These are phyloP conservation scores for Crenuchus spilurus DNA, from an alignment of 2,797 vertebrate species.

Conservation along the genomic window DNA sequence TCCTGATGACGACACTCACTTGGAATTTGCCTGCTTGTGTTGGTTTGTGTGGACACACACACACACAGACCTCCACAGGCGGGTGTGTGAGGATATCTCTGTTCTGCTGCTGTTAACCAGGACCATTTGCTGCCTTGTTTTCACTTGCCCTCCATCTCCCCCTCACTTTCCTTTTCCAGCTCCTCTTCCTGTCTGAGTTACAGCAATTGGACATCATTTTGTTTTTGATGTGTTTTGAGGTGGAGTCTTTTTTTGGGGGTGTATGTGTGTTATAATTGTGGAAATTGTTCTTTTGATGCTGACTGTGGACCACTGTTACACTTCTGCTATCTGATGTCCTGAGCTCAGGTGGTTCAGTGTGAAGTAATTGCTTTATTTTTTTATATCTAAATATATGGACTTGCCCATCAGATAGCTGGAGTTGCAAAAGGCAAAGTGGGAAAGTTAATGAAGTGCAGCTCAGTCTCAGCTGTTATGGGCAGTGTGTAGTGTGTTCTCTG, in stretches of 20 bases:
- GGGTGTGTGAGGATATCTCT: conserved; percentile 64
- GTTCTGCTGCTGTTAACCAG: conserved; percentile 70
- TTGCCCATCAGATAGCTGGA: too few species aligned
- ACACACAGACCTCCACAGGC: conserved; percentile 48
- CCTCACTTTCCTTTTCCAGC: conserved; percentile 41
- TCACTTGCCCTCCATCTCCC: conserved; percentile 54
- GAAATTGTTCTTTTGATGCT: too few species aligned
- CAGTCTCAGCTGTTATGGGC: too few species aligned
- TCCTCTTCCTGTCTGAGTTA: conserved; percentile 64
- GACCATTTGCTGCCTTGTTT: conserved; percentile 77
- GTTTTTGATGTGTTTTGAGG: conserved; percentile 50
- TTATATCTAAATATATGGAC: too few species aligned
- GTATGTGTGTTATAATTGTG: too few species aligned
- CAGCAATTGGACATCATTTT: conserved; percentile 61
- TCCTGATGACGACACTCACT: conserved; percentile 76
- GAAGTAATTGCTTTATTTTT: too few species aligned
- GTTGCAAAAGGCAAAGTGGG: too few species aligned
- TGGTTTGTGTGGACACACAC: conserved; percentile 56
- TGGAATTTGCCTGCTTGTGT: conserved; percentile 79
- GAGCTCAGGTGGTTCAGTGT: too few species aligned
- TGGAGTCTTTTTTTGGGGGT: background rate
- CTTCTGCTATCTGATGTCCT: too few species aligned
- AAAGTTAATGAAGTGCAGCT: too few species aligned
- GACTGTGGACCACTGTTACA: too few species aligned
- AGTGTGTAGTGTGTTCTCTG: too few species aligned